Evolutionary conservation across 2,113 vertebrate species (phyloP).

Genomic region (Eurypyga helias): DNA sequence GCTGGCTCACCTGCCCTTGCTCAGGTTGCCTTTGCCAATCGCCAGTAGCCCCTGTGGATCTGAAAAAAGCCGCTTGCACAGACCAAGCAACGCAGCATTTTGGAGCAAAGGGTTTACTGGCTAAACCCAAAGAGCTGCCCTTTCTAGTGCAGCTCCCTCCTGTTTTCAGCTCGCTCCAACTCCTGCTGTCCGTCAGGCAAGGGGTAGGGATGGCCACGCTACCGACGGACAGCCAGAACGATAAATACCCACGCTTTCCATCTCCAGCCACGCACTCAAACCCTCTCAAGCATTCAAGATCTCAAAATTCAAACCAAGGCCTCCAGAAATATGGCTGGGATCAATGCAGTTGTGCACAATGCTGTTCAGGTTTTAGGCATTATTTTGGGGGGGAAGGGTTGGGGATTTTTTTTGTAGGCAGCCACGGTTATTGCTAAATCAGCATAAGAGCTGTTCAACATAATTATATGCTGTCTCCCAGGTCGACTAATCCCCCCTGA

Average conservation of each 20-base stretch:
- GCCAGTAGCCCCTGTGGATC: neutral
- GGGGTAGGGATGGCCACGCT: neutral
- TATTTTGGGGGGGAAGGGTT: neutral
- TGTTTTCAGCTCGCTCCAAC: rapidly evolving
- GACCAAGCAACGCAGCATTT: rapidly evolving
- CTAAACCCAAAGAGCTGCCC: neutral
- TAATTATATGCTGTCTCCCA: neutral
- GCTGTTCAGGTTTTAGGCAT: neutral
- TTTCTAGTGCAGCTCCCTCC: neutral
- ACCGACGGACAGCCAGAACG: neutral
- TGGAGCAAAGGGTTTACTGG: rapidly evolving
- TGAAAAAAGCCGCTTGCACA: neutral
- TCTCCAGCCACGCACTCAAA: neutral
- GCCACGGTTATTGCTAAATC: neutral
- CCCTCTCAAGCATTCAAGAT: neutral
- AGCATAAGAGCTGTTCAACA: neutral
- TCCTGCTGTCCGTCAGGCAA: rapidly evolving
- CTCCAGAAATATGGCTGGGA: neutral
- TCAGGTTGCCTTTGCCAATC: rapidly evolving
- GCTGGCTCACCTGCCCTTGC: neutral
- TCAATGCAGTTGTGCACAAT: neutral
- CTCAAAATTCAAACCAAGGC: neutral
- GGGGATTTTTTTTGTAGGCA: neutral
- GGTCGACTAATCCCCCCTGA: neutral
- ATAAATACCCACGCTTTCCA: rapidly evolving